phyloP scores from a whole-genome alignment of 1,140 invertebrate genomes.

The Tribolium madens region DNA sequence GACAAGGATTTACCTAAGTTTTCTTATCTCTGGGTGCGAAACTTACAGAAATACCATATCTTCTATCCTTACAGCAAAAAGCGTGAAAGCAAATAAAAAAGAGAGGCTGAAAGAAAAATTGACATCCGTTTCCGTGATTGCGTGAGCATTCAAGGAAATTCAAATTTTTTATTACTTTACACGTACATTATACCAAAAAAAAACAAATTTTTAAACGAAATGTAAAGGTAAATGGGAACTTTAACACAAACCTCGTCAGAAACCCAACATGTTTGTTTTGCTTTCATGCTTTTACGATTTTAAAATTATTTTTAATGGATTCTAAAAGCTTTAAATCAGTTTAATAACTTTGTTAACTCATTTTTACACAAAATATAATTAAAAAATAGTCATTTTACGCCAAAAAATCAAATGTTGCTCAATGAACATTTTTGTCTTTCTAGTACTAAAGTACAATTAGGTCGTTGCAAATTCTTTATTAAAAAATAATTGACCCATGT shows the following conservation, averaged over 20 bases:
- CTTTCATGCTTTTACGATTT: neutral
- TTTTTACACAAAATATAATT: too few species aligned
- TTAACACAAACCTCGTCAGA: too few species aligned
- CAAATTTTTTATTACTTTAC: conserved; percentile 13
- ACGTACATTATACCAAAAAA: neutral
- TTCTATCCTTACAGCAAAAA: conserved; percentile 20
- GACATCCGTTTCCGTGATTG: conserved; percentile 30
- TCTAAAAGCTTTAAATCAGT: neutral
- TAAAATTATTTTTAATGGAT: neutral
- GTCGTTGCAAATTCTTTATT: too few species aligned
- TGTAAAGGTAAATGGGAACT: too few species aligned
- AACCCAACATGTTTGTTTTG: too few species aligned
- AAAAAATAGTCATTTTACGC: too few species aligned
- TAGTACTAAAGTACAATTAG: too few species aligned
- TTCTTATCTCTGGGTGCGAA: neutral
- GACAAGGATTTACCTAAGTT: neutral
- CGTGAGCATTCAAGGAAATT: conserved; percentile 8
- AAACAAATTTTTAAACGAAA: too few species aligned
- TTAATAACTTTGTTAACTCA: too few species aligned
- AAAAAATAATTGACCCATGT: too few species aligned
- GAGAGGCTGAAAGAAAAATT: conserved; percentile 34
- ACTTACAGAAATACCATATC: conserved; percentile 7
- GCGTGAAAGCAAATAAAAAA: conserved; percentile 30
- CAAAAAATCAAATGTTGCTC: too few species aligned
- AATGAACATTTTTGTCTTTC: too few species aligned